These are phyloP conservation scores for Nomia melanderi DNA, from an alignment of 1,140 invertebrate genomes.

Conservation along the genomic window DNA sequence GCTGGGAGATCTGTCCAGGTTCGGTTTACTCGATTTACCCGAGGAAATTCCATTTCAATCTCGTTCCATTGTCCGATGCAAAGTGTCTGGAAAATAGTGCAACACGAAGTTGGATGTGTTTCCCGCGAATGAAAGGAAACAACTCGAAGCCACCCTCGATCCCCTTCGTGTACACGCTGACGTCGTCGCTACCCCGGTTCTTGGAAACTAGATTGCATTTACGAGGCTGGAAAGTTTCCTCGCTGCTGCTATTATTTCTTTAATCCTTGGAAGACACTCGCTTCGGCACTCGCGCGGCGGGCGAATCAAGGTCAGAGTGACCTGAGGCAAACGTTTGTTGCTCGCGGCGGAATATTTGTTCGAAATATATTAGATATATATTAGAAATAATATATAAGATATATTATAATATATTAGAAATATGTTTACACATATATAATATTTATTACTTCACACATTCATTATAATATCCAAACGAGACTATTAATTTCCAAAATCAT, in stretches of 20 bases:
- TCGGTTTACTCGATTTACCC: neutral
- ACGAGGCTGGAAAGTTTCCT: constrained; percentile 46
- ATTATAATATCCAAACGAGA: too few species aligned
- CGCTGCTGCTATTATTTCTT: constrained; percentile 34
- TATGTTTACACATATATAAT: too few species aligned
- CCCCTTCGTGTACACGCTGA: constrained; percentile 9
- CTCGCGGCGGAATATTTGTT: too few species aligned
- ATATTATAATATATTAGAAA: too few species aligned
- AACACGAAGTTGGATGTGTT: neutral
- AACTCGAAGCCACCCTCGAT: neutral
- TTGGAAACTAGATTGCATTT: constrained; percentile 64
- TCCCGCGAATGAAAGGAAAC: constrained; percentile 8
- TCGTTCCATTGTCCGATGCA: neutral
- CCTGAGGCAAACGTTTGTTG: too few species aligned
- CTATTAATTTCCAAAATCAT: too few species aligned
- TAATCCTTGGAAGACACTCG: constrained; percentile 61
- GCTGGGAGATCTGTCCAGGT: neutral
- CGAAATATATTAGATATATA: too few species aligned
- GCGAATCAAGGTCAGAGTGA: too few species aligned
- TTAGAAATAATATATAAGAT: too few species aligned
- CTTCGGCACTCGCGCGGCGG: too few species aligned
- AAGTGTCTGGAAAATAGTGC: constrained; percentile 1
- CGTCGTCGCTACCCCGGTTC: constrained; percentile 27
- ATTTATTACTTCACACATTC: too few species aligned
- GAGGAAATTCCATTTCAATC: constrained; percentile 8